Conservation (phyloP, 2,888 invertebrate species). For the Scaptomyza parva region DNA sequence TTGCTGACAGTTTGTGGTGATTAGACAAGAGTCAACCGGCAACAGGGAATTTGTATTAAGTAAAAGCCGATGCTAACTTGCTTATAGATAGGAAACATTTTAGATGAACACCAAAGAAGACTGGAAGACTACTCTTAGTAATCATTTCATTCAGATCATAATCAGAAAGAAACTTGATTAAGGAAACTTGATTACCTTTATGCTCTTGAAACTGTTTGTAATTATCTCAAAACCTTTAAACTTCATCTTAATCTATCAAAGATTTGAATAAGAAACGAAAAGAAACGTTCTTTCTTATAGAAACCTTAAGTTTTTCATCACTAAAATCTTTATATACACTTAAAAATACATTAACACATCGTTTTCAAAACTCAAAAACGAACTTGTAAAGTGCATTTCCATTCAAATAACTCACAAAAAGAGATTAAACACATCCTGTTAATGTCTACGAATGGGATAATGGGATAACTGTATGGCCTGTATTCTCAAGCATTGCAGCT, state of each 20-base stretch:
- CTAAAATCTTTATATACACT: too few species aligned
- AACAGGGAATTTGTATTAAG: constrained; percentile 12
- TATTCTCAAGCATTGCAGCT: constrained; percentile 54
- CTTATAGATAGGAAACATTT: neutral
- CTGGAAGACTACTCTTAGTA: too few species aligned
- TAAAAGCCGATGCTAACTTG: constrained; percentile 2
- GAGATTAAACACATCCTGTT: constrained; percentile 46
- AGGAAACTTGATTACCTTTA: too few species aligned
- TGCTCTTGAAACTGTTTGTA: too few species aligned
- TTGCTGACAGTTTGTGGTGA: constrained; percentile 45
- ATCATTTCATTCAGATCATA: too few species aligned
- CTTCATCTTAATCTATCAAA: too few species aligned
- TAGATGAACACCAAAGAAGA: neutral
- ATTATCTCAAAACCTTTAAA: too few species aligned
- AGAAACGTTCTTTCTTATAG: too few species aligned
- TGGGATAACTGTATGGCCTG: constrained; percentile 49
- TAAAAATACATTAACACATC: neutral
- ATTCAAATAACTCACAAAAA: neutral
- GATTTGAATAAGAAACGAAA: too few species aligned
- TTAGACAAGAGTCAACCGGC: constrained; percentile 30
- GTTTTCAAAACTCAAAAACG: neutral
- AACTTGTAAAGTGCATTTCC: neutral
- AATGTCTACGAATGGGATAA: constrained; percentile 37
- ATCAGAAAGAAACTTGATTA: too few species aligned
- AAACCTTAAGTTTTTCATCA: too few species aligned